Base-by-base conservation (phyloP, 2,797 vertebrate species). In the Phyllotis vaccarum region DNA sequence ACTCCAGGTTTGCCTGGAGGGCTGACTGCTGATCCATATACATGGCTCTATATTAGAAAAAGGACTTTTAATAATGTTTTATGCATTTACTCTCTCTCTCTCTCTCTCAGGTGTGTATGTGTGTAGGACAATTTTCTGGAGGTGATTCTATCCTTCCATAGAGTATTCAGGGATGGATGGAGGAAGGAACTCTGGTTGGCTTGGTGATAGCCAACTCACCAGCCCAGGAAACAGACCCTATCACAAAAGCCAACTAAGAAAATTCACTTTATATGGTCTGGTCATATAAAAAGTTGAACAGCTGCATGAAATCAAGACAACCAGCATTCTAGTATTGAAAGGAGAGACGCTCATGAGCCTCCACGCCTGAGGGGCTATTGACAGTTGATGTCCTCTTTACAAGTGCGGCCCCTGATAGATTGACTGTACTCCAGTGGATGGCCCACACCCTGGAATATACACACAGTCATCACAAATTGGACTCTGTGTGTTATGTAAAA, bases 1-100 rank as follows among this genome's bases (percentile, higher is more conserved):
- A 58, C 31, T 92, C 19, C 87, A 78, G 75, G 66, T 92, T 95
- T 95, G 89, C 37, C 68, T 78, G 29, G 66, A 91, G 91, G 72
- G 43, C 93, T 88, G 66, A 95, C 9, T 72, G 22, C 49, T 60
- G 43, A 86, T 60, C 72, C 68, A 79, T 58, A 31, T 6, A 72
- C 78, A 13, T 60, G 58, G 3, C 17, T 96, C 37, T 49, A 60
- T 86, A 85, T 75, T 66, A 62, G 56, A 34, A 95, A 83, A 49
- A 34, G 17, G 40, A 49, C 29, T 49, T 66, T 66, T 34, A 83
- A 49, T 46, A 64, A 46, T 64, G 17, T 62, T 82, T 46, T 64
- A 46, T 72, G 64, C 64, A 66, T 68, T 6, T 34, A 17, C 19
- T 82, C 56, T 60, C n/a, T 29, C 24, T 49, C 27, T 9, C 24